Conservation (phyloP, 2,888 invertebrate genomes). For the Nasonia oneida region DNA sequence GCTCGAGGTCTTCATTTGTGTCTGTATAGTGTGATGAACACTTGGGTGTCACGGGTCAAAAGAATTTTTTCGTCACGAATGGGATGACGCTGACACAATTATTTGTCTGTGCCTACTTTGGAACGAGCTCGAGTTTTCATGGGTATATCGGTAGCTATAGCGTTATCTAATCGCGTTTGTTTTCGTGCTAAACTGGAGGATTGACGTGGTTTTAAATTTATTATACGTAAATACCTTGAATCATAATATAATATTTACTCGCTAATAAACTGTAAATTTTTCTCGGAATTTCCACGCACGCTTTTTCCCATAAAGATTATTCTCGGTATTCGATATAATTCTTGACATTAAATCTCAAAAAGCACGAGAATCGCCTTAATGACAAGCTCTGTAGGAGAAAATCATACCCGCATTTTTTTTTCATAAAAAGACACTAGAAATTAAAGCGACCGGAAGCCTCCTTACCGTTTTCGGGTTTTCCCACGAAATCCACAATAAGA, state of each 20-base stretch:
- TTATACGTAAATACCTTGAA: no score
- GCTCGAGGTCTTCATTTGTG: constrained; percentile 40
- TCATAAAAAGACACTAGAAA: neutral
- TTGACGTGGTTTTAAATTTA: no score
- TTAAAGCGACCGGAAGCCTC: constrained; percentile 23
- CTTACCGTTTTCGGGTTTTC: constrained; percentile 38
- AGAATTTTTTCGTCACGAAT: constrained; percentile 10
- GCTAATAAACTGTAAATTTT: neutral
- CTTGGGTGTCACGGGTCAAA: neutral
- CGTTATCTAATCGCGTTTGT: constrained; percentile 4
- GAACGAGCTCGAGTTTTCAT: neutral
- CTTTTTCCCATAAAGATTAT: neutral
- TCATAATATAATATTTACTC: neutral
- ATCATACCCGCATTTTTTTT: neutral
- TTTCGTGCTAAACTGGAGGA: neutral
- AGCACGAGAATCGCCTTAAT: neutral
- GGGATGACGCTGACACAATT: neutral
- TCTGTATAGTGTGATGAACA: neutral
- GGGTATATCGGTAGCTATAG: neutral
- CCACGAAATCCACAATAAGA: neutral
- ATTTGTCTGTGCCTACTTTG: neutral
- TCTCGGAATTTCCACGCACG: neutral
- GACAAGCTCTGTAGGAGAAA: neutral
- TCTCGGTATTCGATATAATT: neutral
- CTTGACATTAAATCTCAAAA: neutral